phyloP scores from a whole-genome alignment of 2,888 invertebrate genomes.

The Lochmaea crataegi region DNA sequence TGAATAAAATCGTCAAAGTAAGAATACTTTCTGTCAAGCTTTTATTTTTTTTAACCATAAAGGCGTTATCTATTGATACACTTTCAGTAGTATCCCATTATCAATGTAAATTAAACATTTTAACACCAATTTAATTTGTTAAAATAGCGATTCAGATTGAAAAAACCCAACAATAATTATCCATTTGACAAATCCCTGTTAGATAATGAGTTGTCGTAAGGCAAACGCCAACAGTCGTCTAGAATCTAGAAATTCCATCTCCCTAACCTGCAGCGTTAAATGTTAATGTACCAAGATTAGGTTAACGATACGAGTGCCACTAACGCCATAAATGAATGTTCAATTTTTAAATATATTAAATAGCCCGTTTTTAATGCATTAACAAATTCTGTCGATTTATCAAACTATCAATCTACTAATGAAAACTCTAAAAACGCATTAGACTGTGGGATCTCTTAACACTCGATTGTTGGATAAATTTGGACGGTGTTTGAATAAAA shows the following conservation, averaged over 20 bases:
- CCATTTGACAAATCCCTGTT: not conserved
- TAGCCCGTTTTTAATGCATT: not conserved
- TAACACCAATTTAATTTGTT: slow-evolving; percentile 6
- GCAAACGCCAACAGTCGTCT: not conserved
- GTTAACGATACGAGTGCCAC: slow-evolving; percentile 11
- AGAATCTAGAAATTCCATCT: slow-evolving; percentile 6
- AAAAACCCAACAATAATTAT: not conserved
- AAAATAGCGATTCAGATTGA: not conserved
- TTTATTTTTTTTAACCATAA: not conserved
- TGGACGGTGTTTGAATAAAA: not conserved
- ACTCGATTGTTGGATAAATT: slow-evolving; percentile 9
- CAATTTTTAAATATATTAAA: slow-evolving; percentile 12
- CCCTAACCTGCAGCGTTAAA: slow-evolving; percentile 7
- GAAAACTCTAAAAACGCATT: slow-evolving; percentile 26
- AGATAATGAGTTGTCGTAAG: slow-evolving; percentile 1
- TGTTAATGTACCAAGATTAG: slow-evolving; percentile 8
- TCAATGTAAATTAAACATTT: not conserved
- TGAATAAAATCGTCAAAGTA: too few relatives aligned
- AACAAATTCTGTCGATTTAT: slow-evolving; percentile 8
- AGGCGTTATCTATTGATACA: not conserved
- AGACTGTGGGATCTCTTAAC: slow-evolving; percentile 19
- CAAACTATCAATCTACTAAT: slow-evolving; percentile 15
- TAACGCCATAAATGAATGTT: not conserved
- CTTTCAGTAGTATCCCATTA: not conserved
- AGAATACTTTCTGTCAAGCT: too few relatives aligned